Base-by-base conservation (phyloP, 1,140 invertebrate genomes). In the Leptinotarsa lineolata region DNA sequence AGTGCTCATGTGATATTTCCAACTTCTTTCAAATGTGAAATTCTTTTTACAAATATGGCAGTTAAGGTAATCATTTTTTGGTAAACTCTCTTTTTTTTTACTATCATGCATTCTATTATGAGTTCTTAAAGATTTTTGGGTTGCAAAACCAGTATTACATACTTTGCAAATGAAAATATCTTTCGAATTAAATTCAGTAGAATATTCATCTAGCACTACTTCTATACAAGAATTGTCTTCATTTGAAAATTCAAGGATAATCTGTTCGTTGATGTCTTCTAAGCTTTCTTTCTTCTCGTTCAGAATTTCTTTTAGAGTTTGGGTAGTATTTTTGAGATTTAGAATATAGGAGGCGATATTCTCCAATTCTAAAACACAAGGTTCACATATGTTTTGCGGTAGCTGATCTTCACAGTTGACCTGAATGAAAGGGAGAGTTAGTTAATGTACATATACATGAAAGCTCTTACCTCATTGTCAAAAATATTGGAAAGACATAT, bases 1-100 rank as follows among this genome's bases (percentile, higher is more conserved):
- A 21, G 20, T 63, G 4, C 20, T 63, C 61, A 63, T 63, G 61
- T 63, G 61, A 63, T 63, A 63, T 21, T 63, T 63, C 61, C 20
- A 63, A 63, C 61, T 63, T 21, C 13, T 63, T 21, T 20, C 20
- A 21, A 13, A 63, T 18, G 4, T 30, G 24, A 63, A 63, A 15
- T 20, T 20, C 2, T 63, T 63, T 63, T 63, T 13, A 30, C 61
- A 63, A 30, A 63, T 63, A 30, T 63, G 15, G 24, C 61, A 63
- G 13, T 4, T 21, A n/a, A n/a, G n/a, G 15, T 63, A 30, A 39
- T 24, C 8, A 20, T 5, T 63, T 63, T 21, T 59, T 59, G 58
- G 58, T 59, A 18, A 18, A 20, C 16, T 59, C 2, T 16, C 58
- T 12, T n/a, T 59, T 22, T 63, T 20, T 8, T 63, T 63, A 22